Percentiles rank a stretch among this genome's conserved stretches.
These are phyloP conservation scores for Drosophila orena DNA, from an alignment of 1,140 invertebrate species.

Conservation along the genomic window DNA sequence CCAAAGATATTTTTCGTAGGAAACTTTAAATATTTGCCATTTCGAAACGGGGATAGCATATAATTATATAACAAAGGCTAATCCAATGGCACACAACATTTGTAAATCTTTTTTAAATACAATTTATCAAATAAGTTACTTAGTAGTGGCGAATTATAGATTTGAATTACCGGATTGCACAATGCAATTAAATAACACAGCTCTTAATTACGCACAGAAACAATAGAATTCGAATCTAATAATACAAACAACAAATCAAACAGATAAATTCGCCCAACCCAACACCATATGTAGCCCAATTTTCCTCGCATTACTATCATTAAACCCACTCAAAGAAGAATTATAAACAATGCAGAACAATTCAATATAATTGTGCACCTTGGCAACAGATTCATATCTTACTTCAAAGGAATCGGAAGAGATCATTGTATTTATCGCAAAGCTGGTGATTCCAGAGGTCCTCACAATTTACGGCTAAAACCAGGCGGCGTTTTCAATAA, in stretches of 20 bases:
- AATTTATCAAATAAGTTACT: neutral
- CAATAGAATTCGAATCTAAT: neutral
- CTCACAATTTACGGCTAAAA: constrained; percentile 7
- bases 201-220: neutral
- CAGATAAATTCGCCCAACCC: too few species aligned
- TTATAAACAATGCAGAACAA: constrained; percentile 1
- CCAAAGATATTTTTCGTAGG: neutral
- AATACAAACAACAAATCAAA: neutral
- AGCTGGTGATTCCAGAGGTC: neutral
- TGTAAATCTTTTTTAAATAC: neutral
- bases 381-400: neutral
- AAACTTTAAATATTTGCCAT: too few species aligned
- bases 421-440: neutral
- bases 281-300: constrained; percentile 5
- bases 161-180: neutral
- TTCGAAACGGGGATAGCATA: too few species aligned
- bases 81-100: too few species aligned
- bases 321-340: neutral
- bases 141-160: neutral
- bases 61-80: too few species aligned
- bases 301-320: neutral
- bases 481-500: constrained; percentile 30
- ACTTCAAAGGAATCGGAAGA: constrained; percentile 7
- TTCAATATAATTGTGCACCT: neutral
- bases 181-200: neutral